A percentile compares a stretch with the other conserved stretches of the same genome.
These are phyloP conservation scores for Phacellophora camtschatica DNA, from an alignment of 30 jellyfish, hydroid and myxozoan genomes.

Conservation along the genomic window DNA sequence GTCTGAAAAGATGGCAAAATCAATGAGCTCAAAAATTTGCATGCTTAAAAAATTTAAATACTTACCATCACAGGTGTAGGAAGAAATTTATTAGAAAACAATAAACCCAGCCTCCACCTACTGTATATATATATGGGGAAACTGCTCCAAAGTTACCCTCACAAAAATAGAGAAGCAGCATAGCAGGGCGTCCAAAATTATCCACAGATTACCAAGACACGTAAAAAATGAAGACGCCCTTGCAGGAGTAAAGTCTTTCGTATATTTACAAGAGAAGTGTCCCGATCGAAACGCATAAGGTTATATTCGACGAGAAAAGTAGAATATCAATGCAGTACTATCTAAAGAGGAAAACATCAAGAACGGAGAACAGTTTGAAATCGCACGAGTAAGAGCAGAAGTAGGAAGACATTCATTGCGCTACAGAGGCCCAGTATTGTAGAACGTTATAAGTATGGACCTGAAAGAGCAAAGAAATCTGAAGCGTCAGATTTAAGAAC, in stretches of 20 bases:
- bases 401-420: constrained; percentile 32
- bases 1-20: constrained; percentile 23
- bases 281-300: constrained; percentile 17
- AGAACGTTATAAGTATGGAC: no score
- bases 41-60: constrained; percentile 16
- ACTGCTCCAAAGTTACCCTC: constrained; percentile 21
- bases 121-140: constrained; percentile 52
- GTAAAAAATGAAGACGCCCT: constrained; percentile 18
- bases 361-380: constrained; percentile 3
- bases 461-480: no score
- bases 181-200: constrained; percentile 44
- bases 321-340: background rate
- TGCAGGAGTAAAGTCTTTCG: constrained; percentile 26
- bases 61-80: constrained; percentile 32
- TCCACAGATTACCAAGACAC: constrained; percentile 8
- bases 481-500: no score
- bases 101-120: constrained; percentile 33
- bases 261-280: constrained; percentile 11
- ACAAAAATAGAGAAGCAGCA: constrained; percentile 20
- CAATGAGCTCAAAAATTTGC: constrained; percentile 36
- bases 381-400: constrained; percentile 6
- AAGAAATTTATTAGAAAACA: constrained; percentile 43
- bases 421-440: constrained; percentile 14
- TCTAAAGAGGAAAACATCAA: background rate
- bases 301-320: constrained; percentile 1